These are phyloP conservation scores for Drosophila malerkotliana DNA, from an alignment of 1,140 invertebrate species.

Conservation along the genomic window DNA sequence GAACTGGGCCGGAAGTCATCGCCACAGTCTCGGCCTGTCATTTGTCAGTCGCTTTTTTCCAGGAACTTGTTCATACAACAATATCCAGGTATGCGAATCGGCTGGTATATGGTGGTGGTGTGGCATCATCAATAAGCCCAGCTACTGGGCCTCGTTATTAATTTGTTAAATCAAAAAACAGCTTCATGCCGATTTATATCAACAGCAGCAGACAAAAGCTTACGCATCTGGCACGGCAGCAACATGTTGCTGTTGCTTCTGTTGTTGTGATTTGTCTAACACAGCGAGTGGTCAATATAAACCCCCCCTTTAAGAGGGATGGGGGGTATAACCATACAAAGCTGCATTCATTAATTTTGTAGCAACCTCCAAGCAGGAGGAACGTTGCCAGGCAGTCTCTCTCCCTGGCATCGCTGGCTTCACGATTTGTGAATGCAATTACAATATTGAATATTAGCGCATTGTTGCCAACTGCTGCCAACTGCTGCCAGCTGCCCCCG, in stretches of 20 bases:
- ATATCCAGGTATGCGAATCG: neutral
- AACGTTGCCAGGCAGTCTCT: conserved; percentile 9
- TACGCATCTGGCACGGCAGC: conserved; percentile 68
- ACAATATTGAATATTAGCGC: conserved; percentile 83
- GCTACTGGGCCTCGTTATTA: conserved; percentile 75
- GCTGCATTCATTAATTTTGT: conserved; percentile 79
- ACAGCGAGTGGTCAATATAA: conserved; percentile 78
- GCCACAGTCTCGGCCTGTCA: conserved; percentile 49
- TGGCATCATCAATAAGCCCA: conserved; percentile 78
- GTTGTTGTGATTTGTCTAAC: conserved; percentile 82
- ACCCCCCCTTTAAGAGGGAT: conserved; percentile 25
- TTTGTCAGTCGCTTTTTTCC: conserved; percentile 71
- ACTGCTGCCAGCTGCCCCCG: conserved; percentile 63
- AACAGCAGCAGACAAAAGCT: conserved; percentile 59
- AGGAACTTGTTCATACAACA: conserved; percentile 40
- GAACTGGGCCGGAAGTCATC: conserved; percentile 77
- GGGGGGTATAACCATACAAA: conserved; percentile 51
- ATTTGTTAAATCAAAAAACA: conserved; percentile 82
- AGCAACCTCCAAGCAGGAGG: conserved; percentile 33
- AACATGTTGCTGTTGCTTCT: conserved; percentile 54
- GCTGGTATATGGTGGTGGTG: conserved; percentile 38
- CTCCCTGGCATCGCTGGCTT: conserved; percentile 25
- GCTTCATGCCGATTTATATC: conserved; percentile 71
- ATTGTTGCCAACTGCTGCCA: conserved; percentile 58
- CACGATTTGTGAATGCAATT: conserved; percentile 82